Evolutionary conservation across 2,113 vertebrate species (phyloP), one percentile per base, ranked within the genome.

Genomic region (Rhynchopsitta pachyrhyncha): DNA sequence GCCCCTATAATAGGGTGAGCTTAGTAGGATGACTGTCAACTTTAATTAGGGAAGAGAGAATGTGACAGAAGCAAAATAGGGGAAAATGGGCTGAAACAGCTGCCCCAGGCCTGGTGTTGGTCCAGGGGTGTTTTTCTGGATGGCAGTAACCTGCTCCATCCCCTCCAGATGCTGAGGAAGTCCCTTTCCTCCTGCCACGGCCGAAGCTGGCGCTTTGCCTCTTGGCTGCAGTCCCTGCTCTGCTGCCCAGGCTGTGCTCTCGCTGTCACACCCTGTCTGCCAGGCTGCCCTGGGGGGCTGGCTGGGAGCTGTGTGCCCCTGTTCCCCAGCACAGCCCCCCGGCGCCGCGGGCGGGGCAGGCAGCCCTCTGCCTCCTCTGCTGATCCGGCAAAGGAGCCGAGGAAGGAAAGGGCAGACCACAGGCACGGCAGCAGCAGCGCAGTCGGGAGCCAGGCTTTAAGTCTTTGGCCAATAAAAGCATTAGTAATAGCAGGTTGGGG

Each of bases 261-360:
- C 7, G 10, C n/a, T 0, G 2, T 63, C 33, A 24, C 8, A 41
- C 19, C 19, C 66, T 29, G 24, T 46, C 46, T 64, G 50, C 44
- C 50, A 52, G 80, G 57, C 39, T 84, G 37, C 10, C 60, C 68
- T 4, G 3, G 24, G 69, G 18, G 11, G 13, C 28, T 63, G 53
- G n/a, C 47, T 39, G 39, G 42, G 10, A 74, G 31, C 1, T 1
- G 6, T 7, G 2, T 20, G 1, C 13, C 33, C 28, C 6, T 13
- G 10, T 23, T 2, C 10, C 44, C 28, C 17, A 37, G 25, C 53
- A 49, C 67, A 90, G 50, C 10, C 31, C 25, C 41, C 27, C 0
- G 0, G 3, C 0, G 0, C 76, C 0, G 0, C 1, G 0, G 18
- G n/a, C 22, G 69, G 78, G 44, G 35, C n/a, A 55, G 17, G 62